Evolutionary conservation across 2,113 vertebrate species (phyloP).

Genomic region (Vicugna pacos): DNA sequence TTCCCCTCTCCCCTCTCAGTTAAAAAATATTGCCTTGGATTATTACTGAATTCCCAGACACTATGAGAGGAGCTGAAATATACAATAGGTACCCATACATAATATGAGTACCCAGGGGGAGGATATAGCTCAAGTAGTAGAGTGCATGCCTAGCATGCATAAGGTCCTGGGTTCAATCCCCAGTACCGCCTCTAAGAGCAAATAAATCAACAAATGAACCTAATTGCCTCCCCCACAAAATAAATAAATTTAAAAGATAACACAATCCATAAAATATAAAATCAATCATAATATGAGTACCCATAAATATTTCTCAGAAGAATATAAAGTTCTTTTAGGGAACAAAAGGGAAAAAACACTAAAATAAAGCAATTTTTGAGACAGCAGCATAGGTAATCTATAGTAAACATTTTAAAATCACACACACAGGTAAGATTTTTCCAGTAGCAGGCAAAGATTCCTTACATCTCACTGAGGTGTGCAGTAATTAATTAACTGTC

Average conservation of each 20-base stretch:
- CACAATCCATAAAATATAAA: too few relatives aligned
- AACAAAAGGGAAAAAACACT: neutral
- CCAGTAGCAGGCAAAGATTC: neutral
- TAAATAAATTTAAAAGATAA: too few relatives aligned
- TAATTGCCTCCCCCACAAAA: too few relatives aligned
- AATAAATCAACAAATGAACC: too few relatives aligned
- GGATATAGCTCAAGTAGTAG: too few relatives aligned
- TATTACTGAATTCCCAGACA: neutral
- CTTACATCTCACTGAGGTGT: neutral
- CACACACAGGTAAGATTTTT: neutral
- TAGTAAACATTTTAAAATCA: conserved; percentile 61
- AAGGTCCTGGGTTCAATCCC: too few relatives aligned
- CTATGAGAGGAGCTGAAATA: neutral
- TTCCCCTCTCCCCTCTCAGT: neutral
- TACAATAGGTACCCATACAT: neutral
- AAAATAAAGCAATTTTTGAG: conserved; percentile 30
- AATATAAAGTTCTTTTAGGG: neutral
- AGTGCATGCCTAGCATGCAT: too few relatives aligned
- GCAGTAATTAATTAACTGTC: neutral
- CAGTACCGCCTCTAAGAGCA: too few relatives aligned
- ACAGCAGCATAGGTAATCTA: neutral
- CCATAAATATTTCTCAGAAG: neutral
- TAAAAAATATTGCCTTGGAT: neutral
- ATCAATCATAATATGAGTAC: neutral
- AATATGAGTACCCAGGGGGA: neutral